A percentile compares a stretch with the other conserved stretches of the same genome.
These are phyloP conservation scores for Hemaris fuciformis DNA, from an alignment of 2,888 invertebrate genomes.

Conservation along the genomic window DNA sequence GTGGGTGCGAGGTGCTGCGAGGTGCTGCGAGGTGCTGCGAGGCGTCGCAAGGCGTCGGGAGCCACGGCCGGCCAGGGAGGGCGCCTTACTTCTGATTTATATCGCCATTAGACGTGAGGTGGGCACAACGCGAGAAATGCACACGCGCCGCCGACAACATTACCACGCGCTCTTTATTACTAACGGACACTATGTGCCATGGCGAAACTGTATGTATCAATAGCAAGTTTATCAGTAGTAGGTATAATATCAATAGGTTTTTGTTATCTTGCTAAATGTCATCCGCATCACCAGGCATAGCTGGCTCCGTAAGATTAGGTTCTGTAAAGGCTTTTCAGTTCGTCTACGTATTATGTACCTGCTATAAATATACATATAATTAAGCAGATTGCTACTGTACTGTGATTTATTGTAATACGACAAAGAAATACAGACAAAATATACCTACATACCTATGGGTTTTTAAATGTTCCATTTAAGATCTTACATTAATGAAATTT, in stretches of 20 bases:
- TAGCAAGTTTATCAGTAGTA: too few relatives aligned
- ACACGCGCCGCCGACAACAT: conserved; percentile 53
- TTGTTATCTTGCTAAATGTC: too few relatives aligned
- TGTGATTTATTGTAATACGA: too few relatives aligned
- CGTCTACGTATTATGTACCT: background rate
- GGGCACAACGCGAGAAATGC: conserved; percentile 65
- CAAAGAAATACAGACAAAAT: background rate
- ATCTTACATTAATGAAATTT: conserved; percentile 49
- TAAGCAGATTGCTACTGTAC: background rate
- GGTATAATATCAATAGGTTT: too few relatives aligned
- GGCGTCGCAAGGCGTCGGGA: background rate
- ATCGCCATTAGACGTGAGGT: conserved; percentile 67
- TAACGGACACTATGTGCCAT: conserved; percentile 11
- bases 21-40: background rate
- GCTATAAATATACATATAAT: too few relatives aligned
- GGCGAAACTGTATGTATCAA: too few relatives aligned
- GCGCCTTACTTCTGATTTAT: conserved; percentile 77
- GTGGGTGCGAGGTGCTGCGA: conserved; percentile 45
- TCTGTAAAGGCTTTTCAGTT: background rate
- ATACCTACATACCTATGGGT: background rate
- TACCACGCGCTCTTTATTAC: conserved; percentile 45
- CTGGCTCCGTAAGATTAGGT: background rate
- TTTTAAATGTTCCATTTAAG: conserved; percentile 28
- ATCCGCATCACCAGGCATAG: background rate
- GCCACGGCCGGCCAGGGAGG: conserved; percentile 25